Percentiles rank a stretch among this genome's conserved stretches.
These are phyloP conservation scores for Alviniconcha strummeri DNA, from an alignment of 2,888 invertebrate species.

Conservation along the genomic window DNA sequence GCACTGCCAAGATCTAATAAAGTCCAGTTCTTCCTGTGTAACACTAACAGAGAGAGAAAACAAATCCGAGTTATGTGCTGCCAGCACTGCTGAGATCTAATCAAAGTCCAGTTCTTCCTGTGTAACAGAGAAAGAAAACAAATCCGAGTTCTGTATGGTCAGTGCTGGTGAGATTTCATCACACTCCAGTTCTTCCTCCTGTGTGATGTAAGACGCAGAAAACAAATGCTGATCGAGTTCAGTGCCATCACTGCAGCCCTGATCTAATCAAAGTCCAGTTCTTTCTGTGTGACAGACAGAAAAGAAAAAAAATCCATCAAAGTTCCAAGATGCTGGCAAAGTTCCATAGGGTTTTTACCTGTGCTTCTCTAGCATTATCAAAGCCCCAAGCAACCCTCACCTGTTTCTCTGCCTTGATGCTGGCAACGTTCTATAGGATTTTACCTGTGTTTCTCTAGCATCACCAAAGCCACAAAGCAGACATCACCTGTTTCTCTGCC, in stretches of 20 bases:
- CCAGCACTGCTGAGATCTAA: conserved; percentile 80
- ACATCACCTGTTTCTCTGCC: conserved; percentile 63
- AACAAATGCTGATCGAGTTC: no score
- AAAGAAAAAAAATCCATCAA: no score
- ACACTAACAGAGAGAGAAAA: conserved; percentile 4
- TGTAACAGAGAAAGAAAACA: conserved; percentile 21
- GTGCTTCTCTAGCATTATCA: no score
- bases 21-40: conserved; percentile 76
- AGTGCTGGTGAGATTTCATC: conserved; percentile 79
- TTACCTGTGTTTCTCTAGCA: no score
- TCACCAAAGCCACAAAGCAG: no score
- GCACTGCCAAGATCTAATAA: conserved; percentile 80
- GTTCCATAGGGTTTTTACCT: no score
- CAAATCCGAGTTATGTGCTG: conserved; percentile 75
- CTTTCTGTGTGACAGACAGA: no score
- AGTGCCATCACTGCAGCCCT: no score
- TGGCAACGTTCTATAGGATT: conserved; percentile 80
- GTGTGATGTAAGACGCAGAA: no score
- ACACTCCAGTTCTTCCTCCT: no score
- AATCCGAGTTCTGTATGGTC: conserved; percentile 76
- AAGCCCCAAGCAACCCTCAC: conserved; percentile 23
- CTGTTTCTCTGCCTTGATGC: conserved; percentile 69
- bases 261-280: no score
- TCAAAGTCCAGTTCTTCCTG: conserved; percentile 77
- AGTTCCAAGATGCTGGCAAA: no score